Evolutionary conservation across 1,140 invertebrate genomes (phyloP).

Genomic region (Kradibia gibbosae): DNA sequence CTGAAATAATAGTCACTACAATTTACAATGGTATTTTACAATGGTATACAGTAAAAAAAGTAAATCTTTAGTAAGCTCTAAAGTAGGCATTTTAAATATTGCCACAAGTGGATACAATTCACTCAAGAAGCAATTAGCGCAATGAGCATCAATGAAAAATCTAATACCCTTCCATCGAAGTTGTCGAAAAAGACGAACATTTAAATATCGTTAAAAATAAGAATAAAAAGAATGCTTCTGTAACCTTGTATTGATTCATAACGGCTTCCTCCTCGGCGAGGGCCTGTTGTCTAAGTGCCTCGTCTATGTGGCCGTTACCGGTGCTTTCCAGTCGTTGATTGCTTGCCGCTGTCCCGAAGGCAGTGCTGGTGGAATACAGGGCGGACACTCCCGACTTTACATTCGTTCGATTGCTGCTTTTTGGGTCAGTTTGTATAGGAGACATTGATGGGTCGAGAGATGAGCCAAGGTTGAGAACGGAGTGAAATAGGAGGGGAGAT

Average conservation of each 20-base stretch:
- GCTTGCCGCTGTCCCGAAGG: conserved; percentile 86
- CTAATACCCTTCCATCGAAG: too few relatives aligned
- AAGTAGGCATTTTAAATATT: too few relatives aligned
- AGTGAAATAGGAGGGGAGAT: conserved; percentile 38
- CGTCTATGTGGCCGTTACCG: conserved; percentile 85
- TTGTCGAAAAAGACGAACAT: background rate
- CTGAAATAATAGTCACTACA: too few relatives aligned
- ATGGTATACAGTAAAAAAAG: too few relatives aligned
- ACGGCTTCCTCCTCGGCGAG: conserved; percentile 95
- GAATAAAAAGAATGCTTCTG: conserved; percentile 35
- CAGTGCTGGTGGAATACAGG: conserved; percentile 89
- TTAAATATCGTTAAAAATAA: background rate
- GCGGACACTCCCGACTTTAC: conserved; percentile 91
- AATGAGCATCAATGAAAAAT: too few relatives aligned
- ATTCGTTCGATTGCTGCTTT: conserved; percentile 86
- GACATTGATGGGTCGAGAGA: conserved; percentile 28
- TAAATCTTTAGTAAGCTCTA: too few relatives aligned
- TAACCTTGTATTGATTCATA: conserved; percentile 95
- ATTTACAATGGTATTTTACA: too few relatives aligned
- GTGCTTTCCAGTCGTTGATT: conserved; percentile 80
- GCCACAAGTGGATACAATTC: too few relatives aligned
- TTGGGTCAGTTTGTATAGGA: conserved; percentile 35
- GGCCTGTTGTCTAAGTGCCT: conserved; percentile 87
- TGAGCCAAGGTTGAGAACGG: conserved; percentile 45
- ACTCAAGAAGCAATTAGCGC: too few relatives aligned